Percentiles rank a stretch among this genome's conserved stretches.
phyloP scores from a whole-genome alignment of 1,140 invertebrate species.

The Nasonia vitripennis region DNA sequence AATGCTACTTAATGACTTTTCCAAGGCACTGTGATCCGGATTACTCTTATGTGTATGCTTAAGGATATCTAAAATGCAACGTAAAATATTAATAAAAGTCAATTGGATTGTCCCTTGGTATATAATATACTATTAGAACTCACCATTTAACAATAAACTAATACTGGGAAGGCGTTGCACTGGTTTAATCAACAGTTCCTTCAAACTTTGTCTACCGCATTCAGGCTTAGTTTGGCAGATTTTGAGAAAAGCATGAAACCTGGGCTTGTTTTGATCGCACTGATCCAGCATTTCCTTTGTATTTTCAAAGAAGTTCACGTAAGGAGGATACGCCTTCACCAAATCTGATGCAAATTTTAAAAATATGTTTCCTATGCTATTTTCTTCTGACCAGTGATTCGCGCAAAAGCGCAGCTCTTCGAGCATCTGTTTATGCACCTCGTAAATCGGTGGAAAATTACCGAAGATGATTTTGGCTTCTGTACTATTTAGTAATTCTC shows the following conservation, averaged over 20 bases:
- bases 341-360: slow-evolving; percentile 88
- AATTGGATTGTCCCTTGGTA: too few species aligned
- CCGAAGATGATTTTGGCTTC: slow-evolving; percentile 98
- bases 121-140: slow-evolving; percentile 61
- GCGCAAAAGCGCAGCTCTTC: slow-evolving; percentile 84
- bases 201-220: slow-evolving; percentile 94
- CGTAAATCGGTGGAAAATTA: slow-evolving; percentile 94
- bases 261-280: slow-evolving; percentile 93
- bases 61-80: slow-evolving; percentile 85
- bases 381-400: slow-evolving; percentile 88
- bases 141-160: slow-evolving; percentile 93
- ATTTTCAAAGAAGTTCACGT: slow-evolving; percentile 98
- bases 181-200: slow-evolving; percentile 96
- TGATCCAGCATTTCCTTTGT: slow-evolving; percentile 93
- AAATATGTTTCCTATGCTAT: slow-evolving; percentile 90
- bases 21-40: slow-evolving; percentile 88
- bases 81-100: not conserved
- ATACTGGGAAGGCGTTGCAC: slow-evolving; percentile 97
- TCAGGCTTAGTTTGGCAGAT: slow-evolving; percentile 94
- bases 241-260: slow-evolving; percentile 99
- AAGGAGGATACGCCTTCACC: slow-evolving; percentile 96
- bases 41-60: slow-evolving; percentile 92
- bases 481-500: slow-evolving; percentile 89
- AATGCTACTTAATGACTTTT: slow-evolving; percentile 89
- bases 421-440: slow-evolving; percentile 91